phyloP scores from a whole-genome alignment of 2,113 vertebrate species.

The Etia nguti region DNA sequence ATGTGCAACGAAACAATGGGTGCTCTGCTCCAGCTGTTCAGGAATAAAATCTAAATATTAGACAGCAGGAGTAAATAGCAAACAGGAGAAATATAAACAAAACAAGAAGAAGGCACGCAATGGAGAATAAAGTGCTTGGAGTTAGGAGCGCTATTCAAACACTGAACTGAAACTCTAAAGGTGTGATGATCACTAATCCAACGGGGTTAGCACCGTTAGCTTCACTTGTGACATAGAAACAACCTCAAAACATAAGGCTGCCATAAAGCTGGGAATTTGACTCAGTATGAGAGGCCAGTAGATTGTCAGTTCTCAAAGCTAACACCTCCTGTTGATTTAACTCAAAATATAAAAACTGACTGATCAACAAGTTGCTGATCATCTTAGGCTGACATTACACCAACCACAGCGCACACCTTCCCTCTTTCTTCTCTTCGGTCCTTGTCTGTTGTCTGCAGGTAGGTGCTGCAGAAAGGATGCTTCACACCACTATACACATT shows the following conservation, averaged over 20 bases:
- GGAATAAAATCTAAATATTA: background rate
- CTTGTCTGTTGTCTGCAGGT: background rate
- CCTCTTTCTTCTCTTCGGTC: background rate
- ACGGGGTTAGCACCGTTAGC: background rate
- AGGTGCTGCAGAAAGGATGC: background rate
- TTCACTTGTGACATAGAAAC: background rate
- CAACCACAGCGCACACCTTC: background rate
- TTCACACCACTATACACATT: background rate
- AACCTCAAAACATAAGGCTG: background rate
- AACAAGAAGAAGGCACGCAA: background rate
- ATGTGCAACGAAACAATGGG: background rate
- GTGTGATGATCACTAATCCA: background rate
- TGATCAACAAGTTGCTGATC: fast-evolving
- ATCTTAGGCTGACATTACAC: background rate
- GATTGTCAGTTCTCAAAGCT: background rate
- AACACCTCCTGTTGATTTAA: background rate
- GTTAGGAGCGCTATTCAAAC: background rate
- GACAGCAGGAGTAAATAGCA: background rate
- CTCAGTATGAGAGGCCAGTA: background rate
- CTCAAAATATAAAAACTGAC: background rate
- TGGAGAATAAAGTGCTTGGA: background rate
- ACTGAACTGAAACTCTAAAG: background rate
- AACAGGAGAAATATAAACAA: background rate
- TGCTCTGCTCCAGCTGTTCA: background rate
- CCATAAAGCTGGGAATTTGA: background rate